Evolutionary conservation across 2,113 vertebrate species (phyloP).

Genomic region (Rhabdornis inornatus): DNA sequence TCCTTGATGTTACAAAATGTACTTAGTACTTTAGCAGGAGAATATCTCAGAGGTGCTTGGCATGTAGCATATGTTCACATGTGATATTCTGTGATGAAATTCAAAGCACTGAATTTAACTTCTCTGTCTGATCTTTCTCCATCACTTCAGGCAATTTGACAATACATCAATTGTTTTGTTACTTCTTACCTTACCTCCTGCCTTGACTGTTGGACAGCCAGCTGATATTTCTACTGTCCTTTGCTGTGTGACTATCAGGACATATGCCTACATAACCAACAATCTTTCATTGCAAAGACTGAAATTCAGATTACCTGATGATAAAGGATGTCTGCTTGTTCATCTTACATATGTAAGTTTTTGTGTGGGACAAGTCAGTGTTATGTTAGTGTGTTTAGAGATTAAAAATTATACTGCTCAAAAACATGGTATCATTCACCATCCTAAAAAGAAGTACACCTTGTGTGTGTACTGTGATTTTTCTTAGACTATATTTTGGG

Average conservation of each 20-base stretch:
- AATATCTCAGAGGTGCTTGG: not conserved
- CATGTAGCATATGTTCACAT: not conserved
- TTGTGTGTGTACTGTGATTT: not conserved
- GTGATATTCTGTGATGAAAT: not conserved
- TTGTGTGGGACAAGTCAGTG: not conserved
- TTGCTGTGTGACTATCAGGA: not conserved
- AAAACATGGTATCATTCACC: not conserved
- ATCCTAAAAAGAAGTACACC: not conserved
- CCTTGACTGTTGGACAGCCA: not conserved
- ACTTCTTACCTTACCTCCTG: not conserved
- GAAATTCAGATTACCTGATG: not conserved
- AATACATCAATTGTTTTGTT: not conserved
- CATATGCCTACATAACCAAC: not conserved
- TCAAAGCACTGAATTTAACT: not conserved
- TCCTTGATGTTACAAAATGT: not conserved
- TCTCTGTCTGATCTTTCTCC: not conserved
- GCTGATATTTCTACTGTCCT: not conserved
- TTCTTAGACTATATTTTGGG: not conserved
- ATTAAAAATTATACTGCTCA: not conserved
- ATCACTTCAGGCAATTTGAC: not conserved
- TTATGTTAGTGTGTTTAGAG: not conserved
- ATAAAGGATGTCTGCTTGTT: not conserved
- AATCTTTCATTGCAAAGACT: not conserved
- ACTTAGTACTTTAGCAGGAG: not conserved
- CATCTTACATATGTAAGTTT: not conserved